phyloP scores from a whole-genome alignment of 2,113 vertebrate species.

The Hoplias malabaricus region DNA sequence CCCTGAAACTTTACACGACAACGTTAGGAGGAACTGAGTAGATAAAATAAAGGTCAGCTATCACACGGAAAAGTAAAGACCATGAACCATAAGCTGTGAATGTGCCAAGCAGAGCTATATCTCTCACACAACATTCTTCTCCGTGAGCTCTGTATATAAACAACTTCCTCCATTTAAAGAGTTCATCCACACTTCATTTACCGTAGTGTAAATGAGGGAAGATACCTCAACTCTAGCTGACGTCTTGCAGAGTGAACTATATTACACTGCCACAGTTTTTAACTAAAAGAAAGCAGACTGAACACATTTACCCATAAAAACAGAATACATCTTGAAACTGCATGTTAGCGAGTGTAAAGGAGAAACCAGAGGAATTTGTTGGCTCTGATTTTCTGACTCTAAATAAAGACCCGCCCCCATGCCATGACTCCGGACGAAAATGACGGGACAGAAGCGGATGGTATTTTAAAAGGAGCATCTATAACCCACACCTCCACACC shows the following conservation, averaged over 20 bases:
- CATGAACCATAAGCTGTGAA: too few species aligned
- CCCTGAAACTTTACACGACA: too few species aligned
- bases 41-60: too few species aligned
- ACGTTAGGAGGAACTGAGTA: too few species aligned
- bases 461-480: constrained; percentile 54
- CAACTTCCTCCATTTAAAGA: constrained; percentile 2
- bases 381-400: constrained; percentile 25
- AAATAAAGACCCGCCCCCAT: constrained; percentile 36
- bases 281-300: too few species aligned
- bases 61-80: too few species aligned
- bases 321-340: too few species aligned
- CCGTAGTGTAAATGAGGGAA: background rate
- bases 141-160: background rate
- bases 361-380: constrained; percentile 25
- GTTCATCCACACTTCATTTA: constrained; percentile 12
- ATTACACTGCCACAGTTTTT: too few species aligned
- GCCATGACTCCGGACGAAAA: constrained; percentile 35
- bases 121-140: background rate
- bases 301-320: too few species aligned
- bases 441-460: constrained; percentile 28
- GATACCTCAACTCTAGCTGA: background rate
- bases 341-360: constrained; percentile 42
- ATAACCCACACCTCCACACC: constrained; percentile 22
- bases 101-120: too few species aligned
- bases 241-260: too few species aligned